Evolutionary conservation across 2,888 invertebrate species (phyloP).

Genomic region (Amphimallon solstitiale): DNA sequence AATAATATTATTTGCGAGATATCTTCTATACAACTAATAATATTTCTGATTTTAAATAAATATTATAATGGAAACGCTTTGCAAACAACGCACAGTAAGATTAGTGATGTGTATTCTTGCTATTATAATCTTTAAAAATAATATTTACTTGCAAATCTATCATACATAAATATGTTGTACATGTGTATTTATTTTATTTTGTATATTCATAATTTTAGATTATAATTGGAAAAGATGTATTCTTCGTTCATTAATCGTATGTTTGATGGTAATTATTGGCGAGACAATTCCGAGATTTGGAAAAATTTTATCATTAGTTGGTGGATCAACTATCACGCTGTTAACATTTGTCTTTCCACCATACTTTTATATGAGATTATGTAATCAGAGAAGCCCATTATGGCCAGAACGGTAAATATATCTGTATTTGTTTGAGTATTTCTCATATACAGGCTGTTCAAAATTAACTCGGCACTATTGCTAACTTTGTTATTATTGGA

Average conservation of each 20-base stretch:
- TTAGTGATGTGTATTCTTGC: too few species aligned
- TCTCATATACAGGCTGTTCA: too few species aligned
- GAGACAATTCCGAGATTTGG: conserved; percentile 77
- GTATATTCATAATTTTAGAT: conserved; percentile 62
- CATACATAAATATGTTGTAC: not conserved
- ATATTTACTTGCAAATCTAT: too few species aligned
- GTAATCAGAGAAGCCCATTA: conserved; percentile 61
- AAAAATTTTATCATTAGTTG: conserved; percentile 74
- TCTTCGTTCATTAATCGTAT: conserved; percentile 69
- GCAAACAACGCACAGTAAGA: too few species aligned
- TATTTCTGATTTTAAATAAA: too few species aligned
- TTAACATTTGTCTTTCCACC: conserved; percentile 76
- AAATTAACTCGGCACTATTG: too few species aligned
- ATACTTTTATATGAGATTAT: conserved; percentile 72
- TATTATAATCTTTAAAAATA: too few species aligned
- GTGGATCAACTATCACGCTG: conserved; percentile 76
- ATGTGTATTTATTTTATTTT: not conserved
- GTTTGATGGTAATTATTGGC: conserved; percentile 71
- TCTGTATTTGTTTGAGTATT: not conserved
- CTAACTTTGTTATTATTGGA: too few species aligned
- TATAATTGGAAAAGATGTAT: conserved; percentile 70
- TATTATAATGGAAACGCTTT: too few species aligned
- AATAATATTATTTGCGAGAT: too few species aligned
- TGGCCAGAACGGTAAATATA: conserved; percentile 64
- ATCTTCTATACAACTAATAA: too few species aligned